Conservation (phyloP, 2,797 vertebrate species). For the Oophaga sylvatica region DNA sequence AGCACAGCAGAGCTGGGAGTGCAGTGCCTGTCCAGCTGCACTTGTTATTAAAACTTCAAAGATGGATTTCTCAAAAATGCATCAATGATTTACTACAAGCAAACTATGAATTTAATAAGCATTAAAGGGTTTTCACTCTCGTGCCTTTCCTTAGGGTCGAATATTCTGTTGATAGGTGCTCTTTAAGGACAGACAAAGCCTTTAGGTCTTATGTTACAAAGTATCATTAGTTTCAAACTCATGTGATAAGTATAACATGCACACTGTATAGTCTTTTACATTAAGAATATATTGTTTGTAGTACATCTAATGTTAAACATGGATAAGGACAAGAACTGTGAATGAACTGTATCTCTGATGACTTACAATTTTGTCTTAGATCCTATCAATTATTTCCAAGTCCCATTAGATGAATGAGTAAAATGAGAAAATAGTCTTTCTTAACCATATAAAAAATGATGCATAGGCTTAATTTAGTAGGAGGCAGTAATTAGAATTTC, state of each 20-base stretch:
- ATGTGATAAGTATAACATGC: background rate
- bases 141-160: too few species aligned
- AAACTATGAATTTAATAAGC: too few species aligned
- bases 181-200: too few species aligned
- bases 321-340: background rate
- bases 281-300: slow-evolving; percentile 5
- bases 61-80: too few species aligned
- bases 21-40: too few species aligned
- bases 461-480: slow-evolving; percentile 69
- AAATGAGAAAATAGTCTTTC: slow-evolving; percentile 70
- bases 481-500: slow-evolving; percentile 65
- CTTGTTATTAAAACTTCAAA: too few species aligned
- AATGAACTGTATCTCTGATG: slow-evolving; percentile 65
- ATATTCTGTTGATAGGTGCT: too few species aligned
- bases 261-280: background rate
- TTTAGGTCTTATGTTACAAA: too few species aligned
- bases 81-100: too few species aligned
- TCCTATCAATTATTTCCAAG: slow-evolving; percentile 72
- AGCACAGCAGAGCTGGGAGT: too few species aligned
- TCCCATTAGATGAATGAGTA: slow-evolving; percentile 72
- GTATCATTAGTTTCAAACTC: too few species aligned
- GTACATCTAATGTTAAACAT: background rate
- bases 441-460: slow-evolving; percentile 69
- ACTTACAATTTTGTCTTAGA: slow-evolving; percentile 73
- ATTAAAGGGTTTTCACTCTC: too few species aligned